Evolutionary conservation across 2,797 vertebrate genomes (phyloP).

Genomic region (Bradypus variegatus): DNA sequence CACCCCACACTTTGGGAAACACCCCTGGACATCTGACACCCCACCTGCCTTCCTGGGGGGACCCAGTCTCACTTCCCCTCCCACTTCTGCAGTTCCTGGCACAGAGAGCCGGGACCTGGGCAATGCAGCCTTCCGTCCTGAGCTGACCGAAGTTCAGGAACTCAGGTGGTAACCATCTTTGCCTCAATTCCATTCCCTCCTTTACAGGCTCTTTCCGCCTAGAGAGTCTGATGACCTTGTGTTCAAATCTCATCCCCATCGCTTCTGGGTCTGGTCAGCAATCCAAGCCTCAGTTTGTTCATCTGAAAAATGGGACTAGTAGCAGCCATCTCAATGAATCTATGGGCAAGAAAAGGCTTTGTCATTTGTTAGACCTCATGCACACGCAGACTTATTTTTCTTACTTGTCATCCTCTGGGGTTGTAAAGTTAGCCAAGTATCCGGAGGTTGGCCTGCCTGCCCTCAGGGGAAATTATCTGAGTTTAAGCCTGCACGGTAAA

Average conservation of each 20-base stretch:
- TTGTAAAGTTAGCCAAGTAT: not conserved
- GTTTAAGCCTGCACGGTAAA: not conserved
- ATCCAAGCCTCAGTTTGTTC: not conserved
- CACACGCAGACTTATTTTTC: not conserved
- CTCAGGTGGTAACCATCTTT: accelerated
- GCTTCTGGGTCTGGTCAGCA: not conserved
- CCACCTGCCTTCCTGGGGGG: not conserved
- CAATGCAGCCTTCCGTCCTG: not conserved
- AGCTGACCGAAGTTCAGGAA: not conserved
- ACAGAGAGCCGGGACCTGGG: not conserved
- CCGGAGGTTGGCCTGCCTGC: not conserved
- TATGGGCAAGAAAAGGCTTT: not conserved
- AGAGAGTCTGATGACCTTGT: not conserved
- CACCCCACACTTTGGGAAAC: not conserved
- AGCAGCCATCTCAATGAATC: not conserved
- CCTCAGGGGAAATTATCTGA: not conserved
- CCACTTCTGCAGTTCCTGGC: not conserved
- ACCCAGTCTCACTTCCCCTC: not conserved
- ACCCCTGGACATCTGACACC: not conserved
- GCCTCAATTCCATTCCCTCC: not conserved
- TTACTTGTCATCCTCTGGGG: not conserved
- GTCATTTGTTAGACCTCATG: not conserved
- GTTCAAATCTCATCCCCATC: not conserved
- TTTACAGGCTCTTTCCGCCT: not conserved
- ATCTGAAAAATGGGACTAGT: not conserved